Base-by-base conservation (phyloP, 2,113 vertebrate species). In the Steatornis caripensis region DNA sequence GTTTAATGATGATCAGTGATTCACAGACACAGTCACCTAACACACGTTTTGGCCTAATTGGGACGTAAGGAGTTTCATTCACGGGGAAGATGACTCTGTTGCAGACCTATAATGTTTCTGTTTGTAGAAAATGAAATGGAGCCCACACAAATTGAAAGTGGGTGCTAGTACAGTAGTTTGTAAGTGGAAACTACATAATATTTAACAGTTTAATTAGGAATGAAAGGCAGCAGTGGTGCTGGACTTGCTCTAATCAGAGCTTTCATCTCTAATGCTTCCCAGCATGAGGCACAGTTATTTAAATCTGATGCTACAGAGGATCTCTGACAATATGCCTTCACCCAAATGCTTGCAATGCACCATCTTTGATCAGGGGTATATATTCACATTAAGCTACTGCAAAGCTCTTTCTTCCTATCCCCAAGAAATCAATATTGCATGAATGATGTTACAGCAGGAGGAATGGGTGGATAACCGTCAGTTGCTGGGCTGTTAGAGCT, bases 201-300 rank as follows among this genome's bases (percentile, higher is more conserved):
- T 82, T 94, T 93, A 94, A 77, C 84, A 87, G 71, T 79, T 96
- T 96, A 97, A 94, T 95, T 87, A 95, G 93, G 62, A 97, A 45
- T 61, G 37, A 95, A 91, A 93, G 94, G 70, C 91, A 97, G 71
- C 53, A 74, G 24, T 75, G 76, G 54, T 29, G 48, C 55, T 75
- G 89, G 69, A 29, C 54, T 87, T 87, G 41, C 94, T 96, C 39
- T 81, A 95, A 90, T 96, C 85, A 79, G 72, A 51, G 53, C 90
- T 94, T 93, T 96, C 71, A 48, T 79, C 84, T 93, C 90, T 95
- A 95, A 92, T 89, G 87, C 82, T 87, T 84, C 88, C 60, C 93
- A 71, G 92, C 87, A 17, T 84, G 89, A 89, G 90, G 89, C 93
- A 78, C 66, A 87, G 57, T 96, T 93, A 87, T 78, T 95, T 76